Evolutionary conservation across 2,113 vertebrate genomes (phyloP), one percentile per base, ranked within the genome.

Genomic region (Okapia johnstoni): DNA sequence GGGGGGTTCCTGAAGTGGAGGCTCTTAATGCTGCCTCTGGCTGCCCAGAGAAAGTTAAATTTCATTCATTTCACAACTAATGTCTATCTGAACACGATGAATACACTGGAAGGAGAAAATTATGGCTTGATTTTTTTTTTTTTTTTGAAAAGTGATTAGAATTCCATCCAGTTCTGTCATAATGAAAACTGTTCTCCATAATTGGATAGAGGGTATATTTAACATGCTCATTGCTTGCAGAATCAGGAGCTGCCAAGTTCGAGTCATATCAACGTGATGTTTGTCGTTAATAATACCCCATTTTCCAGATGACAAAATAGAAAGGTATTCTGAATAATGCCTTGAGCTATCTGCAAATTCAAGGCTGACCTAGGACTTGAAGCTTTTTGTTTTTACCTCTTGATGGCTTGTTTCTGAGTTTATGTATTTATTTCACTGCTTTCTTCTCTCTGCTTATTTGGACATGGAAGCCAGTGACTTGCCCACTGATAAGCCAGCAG

Each of bases 51-150:
- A 93, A 85, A 85, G 54, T 73, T 63, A 93, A 40, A 46, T 91
- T 88, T 94, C 52, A 94, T 90, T 97, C 52, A 85, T 70, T 87
- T 96, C 48, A 66, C 43, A 91, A 86, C 25, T 95, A 88, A 52
- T 28, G 54, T 88, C 76, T 80, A 19, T 76, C 19, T 95, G 94
- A 95, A 83, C 36, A 55, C 55, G 40, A 95, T 88, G 57, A 95
- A 15, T 48, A 94, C 1, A 33, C 61, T 21, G 55, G 30, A 23
- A 52, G 61, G n/a, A 92, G 57, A 90, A 92, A 94, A 90, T 85
- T 76, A 76, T 52, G 79, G 19, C 36, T 73, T 76, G 86, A 19
- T 36, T 58, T 90, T 48, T 43, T 57, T 90, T 48, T 43, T 57
- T 61, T 26, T 26, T 43, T 43, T 5, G 26, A 55, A 93, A 92